These are phyloP conservation scores for Phalanger gymnotis DNA, from an alignment of 2,797 vertebrate genomes.

Conservation along the genomic window DNA sequence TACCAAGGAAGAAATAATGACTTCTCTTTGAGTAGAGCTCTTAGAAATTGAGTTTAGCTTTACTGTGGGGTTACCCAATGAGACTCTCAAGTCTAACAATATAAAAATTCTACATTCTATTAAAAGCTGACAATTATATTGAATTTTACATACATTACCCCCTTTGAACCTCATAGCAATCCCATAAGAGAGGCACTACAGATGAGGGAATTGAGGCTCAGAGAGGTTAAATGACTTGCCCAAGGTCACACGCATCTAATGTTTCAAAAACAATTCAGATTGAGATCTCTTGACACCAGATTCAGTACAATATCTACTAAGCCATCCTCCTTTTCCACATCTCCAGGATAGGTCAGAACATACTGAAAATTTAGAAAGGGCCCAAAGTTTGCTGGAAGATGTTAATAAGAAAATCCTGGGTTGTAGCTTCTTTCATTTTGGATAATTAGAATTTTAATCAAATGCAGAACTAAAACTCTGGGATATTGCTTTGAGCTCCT, in stretches of 20 bases:
- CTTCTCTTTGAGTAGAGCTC: slow-evolving; percentile 55
- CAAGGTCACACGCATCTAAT: neutral
- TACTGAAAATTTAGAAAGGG: slow-evolving; percentile 30
- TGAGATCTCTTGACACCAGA: neutral
- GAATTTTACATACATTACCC: neutral
- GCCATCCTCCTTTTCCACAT: neutral
- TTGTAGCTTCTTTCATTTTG: slow-evolving; percentile 18
- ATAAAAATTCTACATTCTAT: neutral
- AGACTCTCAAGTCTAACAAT: neutral
- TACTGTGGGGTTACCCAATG: slow-evolving; percentile 65
- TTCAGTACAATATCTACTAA: neutral
- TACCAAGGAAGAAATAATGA: slow-evolving; percentile 65
- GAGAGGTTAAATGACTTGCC: neutral
- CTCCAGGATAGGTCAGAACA: neutral
- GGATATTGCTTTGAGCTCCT: slow-evolving; percentile 43
- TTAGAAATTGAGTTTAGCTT: slow-evolving; percentile 56
- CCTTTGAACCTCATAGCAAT: neutral
- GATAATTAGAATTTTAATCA: slow-evolving; percentile 46
- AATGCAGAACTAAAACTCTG: slow-evolving; percentile 32
- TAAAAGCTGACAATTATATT: neutral
- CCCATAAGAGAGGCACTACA: neutral
- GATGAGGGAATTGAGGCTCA: neutral
- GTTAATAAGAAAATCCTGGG: slow-evolving; percentile 51
- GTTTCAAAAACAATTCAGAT: neutral
- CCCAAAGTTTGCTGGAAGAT: slow-evolving; percentile 36